These are phyloP conservation scores for Podabrus alpinus DNA, from an alignment of 2,888 invertebrate species.

Conservation along the genomic window DNA sequence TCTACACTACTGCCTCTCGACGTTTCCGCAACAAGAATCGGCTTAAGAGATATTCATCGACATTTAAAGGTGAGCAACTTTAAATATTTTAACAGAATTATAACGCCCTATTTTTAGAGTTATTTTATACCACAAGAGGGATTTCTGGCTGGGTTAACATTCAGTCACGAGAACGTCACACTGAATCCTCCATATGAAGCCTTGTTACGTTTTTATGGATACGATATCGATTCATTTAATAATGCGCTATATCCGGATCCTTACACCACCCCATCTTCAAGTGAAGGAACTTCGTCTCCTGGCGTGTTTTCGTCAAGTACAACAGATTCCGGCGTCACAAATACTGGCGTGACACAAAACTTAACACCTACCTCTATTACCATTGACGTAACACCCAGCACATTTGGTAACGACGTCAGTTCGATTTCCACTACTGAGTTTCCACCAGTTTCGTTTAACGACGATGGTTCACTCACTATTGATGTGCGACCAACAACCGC, in stretches of 20 bases:
- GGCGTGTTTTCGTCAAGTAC: not conserved
- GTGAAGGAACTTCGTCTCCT: not conserved
- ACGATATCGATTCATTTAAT: constrained; percentile 66
- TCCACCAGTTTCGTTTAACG: not conserved
- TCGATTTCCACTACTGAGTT: not conserved
- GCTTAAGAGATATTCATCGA: constrained; percentile 81
- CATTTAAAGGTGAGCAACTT: constrained; percentile 68
- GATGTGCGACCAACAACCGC: constrained; percentile 1
- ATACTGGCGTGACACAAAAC: not conserved
- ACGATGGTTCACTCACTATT: not conserved
- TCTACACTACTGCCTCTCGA: constrained; percentile 74
- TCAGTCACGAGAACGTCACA: constrained; percentile 78
- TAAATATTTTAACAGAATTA: not conserved
- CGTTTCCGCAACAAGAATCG: constrained; percentile 73
- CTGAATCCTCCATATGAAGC: constrained; percentile 75
- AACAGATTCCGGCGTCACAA: not conserved
- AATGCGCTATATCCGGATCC: constrained; percentile 47
- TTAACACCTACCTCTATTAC: constrained; percentile 2
- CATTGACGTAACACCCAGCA: not conserved
- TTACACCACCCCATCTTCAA: constrained; percentile 15
- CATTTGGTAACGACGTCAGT: not conserved
- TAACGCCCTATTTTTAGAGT: constrained; percentile 63
- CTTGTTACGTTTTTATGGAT: constrained; percentile 78
- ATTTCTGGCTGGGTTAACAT: constrained; percentile 77
- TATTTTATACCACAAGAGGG: constrained; percentile 84